phyloP scores from a whole-genome alignment of 2,113 vertebrate species.

The Corythoichthys intestinalis region DNA sequence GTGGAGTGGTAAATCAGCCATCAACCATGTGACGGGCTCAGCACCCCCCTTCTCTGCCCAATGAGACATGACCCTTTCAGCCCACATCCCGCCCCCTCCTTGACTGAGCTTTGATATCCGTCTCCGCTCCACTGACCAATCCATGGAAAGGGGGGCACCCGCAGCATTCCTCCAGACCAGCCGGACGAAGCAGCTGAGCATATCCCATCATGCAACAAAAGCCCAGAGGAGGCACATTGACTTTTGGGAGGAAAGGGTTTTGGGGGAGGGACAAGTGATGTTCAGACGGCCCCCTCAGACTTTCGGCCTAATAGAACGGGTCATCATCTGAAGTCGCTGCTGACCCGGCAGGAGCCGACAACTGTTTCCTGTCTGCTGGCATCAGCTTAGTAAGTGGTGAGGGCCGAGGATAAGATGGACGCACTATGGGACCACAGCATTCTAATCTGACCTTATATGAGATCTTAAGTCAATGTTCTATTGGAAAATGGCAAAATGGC shows the following conservation, averaged over 20 bases:
- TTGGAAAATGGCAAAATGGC: slow-evolving; percentile 1
- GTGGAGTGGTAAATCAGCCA: slow-evolving; percentile 74
- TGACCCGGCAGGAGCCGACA: slow-evolving; percentile 70
- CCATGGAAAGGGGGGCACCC: slow-evolving; percentile 68
- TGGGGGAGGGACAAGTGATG: slow-evolving; percentile 31
- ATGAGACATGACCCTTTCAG: slow-evolving; percentile 66
- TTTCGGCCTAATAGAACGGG: slow-evolving; percentile 38
- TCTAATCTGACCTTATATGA: slow-evolving; percentile 28
- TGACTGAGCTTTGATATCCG: slow-evolving; percentile 74
- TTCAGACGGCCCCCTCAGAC: slow-evolving; percentile 33
- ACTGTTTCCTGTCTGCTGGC: slow-evolving; percentile 76
- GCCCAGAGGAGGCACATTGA: slow-evolving; percentile 55
- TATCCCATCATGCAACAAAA: slow-evolving; percentile 69
- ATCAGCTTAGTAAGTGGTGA: slow-evolving; percentile 60
- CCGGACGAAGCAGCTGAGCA: slow-evolving; percentile 73
- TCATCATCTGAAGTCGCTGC: slow-evolving; percentile 57
- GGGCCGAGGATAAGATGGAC: slow-evolving; percentile 63
- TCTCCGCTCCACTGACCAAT: slow-evolving; percentile 79
- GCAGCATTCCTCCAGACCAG: slow-evolving; percentile 84
- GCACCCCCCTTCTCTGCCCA: slow-evolving; percentile 57
- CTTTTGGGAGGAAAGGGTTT: slow-evolving; percentile 46
- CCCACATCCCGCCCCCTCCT: slow-evolving; percentile 49
- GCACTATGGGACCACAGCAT: slow-evolving; percentile 33
- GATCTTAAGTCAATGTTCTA: slow-evolving; percentile 15
- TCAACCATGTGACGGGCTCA: slow-evolving; percentile 71